phyloP scores from a whole-genome alignment of 2,113 vertebrate genomes.

The Phocoena phocoena region DNA sequence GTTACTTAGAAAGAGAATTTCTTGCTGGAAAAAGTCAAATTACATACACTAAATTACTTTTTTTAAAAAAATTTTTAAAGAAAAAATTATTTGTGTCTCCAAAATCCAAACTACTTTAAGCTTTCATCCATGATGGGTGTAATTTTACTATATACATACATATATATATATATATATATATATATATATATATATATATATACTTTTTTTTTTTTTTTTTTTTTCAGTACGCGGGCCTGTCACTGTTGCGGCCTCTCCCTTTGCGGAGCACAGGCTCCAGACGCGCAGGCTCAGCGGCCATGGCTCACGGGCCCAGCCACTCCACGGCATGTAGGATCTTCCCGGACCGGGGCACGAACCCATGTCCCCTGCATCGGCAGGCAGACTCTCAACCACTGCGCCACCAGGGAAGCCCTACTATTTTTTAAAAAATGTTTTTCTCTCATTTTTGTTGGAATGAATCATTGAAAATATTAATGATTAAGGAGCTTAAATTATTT shows the following conservation, averaged over 20 bases:
- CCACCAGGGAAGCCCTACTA: neutral
- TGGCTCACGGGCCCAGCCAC: too few species aligned
- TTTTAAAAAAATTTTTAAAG: neutral
- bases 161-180: neutral
- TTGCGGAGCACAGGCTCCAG: too few species aligned
- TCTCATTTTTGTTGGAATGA: neutral
- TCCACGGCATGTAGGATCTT: too few species aligned
- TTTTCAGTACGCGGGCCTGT: too few species aligned
- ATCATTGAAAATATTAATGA: neutral
- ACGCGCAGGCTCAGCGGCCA: too few species aligned
- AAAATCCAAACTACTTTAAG: neutral
- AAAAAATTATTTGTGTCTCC: neutral
- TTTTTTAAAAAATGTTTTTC: neutral
- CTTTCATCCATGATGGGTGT: neutral
- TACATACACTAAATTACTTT: neutral
- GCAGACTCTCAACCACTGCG: too few species aligned
- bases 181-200: neutral
- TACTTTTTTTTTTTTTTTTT: too few species aligned
- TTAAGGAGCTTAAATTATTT: neutral
- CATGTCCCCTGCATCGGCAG: too few species aligned
- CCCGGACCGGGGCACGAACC: too few species aligned
- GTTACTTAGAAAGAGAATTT: neutral
- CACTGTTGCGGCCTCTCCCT: too few species aligned
- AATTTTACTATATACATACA: neutral
- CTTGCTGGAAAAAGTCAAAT: neutral